Conservation (phyloP, 2,888 invertebrate genomes). For the Leptopilina syphax region DNA sequence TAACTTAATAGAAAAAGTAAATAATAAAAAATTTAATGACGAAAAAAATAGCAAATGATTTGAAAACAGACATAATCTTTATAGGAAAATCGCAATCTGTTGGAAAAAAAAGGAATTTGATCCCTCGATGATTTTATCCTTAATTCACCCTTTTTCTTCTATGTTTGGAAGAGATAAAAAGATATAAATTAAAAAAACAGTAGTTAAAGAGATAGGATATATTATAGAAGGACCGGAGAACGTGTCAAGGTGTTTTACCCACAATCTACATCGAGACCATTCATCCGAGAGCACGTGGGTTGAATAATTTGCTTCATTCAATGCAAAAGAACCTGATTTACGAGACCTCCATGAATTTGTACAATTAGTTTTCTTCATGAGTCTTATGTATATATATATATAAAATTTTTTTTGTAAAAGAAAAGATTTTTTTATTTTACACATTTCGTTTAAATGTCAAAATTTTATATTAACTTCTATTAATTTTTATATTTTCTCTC, state of each 20-base stretch:
- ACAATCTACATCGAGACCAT: slow-evolving; percentile 34
- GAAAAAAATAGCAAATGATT: too few relatives aligned
- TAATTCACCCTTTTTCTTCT: background rate
- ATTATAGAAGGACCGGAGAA: slow-evolving; percentile 23
- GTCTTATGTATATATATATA: background rate
- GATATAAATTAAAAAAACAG: slow-evolving; percentile 21
- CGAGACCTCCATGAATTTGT: slow-evolving; percentile 29
- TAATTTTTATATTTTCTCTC: too few relatives aligned
- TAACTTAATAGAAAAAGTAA: too few relatives aligned
- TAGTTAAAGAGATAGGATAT: slow-evolving; percentile 30
- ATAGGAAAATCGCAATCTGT: background rate
- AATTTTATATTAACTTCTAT: too few relatives aligned
- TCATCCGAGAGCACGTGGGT: slow-evolving; percentile 32
- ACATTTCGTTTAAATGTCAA: background rate
- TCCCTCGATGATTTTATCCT: slow-evolving; percentile 7
- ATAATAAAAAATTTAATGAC: too few relatives aligned
- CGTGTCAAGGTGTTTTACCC: slow-evolving; percentile 37
- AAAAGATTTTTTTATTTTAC: background rate
- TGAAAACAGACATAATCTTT: too few relatives aligned
- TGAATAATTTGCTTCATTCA: slow-evolving; percentile 40
- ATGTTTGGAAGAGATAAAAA: background rate
- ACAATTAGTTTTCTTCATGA: slow-evolving; percentile 34
- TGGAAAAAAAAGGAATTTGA: slow-evolving; percentile 1
- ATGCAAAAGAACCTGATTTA: slow-evolving; percentile 33
- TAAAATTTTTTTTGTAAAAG: background rate